These are phyloP conservation scores for Lutraria rhynchaena DNA, from an alignment of 1,140 invertebrate species.

Conservation along the genomic window DNA sequence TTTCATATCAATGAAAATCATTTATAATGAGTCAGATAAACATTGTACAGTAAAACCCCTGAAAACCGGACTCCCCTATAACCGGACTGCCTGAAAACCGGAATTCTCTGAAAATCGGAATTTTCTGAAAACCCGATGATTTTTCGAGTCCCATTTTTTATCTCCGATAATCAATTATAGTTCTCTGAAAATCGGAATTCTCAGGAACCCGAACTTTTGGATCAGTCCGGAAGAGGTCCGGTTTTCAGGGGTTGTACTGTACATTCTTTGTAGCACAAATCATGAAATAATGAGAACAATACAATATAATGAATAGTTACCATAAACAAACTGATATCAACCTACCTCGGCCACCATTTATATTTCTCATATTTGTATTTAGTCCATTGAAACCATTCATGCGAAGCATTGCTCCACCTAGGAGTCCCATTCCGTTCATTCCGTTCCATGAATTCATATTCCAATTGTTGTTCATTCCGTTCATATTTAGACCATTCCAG, in stretches of 20 bases:
- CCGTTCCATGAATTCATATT: slow-evolving; percentile 5
- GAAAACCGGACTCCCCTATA: no score
- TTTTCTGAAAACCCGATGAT: no score
- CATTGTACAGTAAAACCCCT: no score
- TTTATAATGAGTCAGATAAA: background rate
- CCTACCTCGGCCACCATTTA: slow-evolving; percentile 28
- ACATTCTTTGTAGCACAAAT: background rate
- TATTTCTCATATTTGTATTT: slow-evolving; percentile 34
- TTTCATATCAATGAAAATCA: background rate
- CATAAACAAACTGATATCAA: background rate
- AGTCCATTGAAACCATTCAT: background rate
- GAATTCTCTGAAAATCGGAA: no score
- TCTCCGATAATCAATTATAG: no score
- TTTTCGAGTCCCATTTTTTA: no score
- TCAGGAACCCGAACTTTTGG: no score
- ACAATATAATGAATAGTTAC: background rate
- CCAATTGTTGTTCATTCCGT: slow-evolving; percentile 30
- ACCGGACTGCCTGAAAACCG: no score
- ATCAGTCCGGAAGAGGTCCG: no score
- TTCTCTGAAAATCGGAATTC: no score
- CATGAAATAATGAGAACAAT: background rate
- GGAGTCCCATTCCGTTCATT: background rate
- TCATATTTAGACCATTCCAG: slow-evolving; percentile 4
- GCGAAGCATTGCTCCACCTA: no score
- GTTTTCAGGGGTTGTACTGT: no score